Evolutionary conservation across 1,140 invertebrate species (phyloP).

Genomic region (Zaprionus capensis): DNA sequence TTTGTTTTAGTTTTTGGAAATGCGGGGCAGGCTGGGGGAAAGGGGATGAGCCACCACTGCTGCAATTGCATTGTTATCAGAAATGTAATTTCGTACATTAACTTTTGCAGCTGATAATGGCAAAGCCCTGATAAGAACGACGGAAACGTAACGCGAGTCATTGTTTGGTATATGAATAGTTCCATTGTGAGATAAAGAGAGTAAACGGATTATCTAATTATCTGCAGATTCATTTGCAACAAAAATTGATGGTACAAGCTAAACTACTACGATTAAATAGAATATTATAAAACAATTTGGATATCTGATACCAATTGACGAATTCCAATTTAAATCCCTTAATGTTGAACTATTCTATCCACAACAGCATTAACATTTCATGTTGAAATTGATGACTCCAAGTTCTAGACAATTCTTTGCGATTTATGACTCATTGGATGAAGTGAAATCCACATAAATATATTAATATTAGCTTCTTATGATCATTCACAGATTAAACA

Average conservation of each 20-base stretch:
- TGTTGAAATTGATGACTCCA: background rate
- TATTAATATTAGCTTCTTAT: background rate
- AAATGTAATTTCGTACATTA: conserved; percentile 24
- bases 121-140: background rate
- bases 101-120: conserved; percentile 8
- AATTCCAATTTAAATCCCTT: too few species aligned
- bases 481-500: background rate
- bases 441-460: background rate
- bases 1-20: conserved; percentile 16
- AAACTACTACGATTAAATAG: background rate
- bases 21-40: too few species aligned
- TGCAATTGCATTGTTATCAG: conserved; percentile 26
- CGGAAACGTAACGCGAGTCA: background rate
- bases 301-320: background rate
- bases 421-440: background rate
- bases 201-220: background rate
- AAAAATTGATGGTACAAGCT: background rate
- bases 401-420: background rate
- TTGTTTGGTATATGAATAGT: background rate
- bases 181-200: background rate
- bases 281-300: background rate
- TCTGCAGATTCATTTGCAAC: background rate
- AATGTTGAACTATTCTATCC: too few species aligned
- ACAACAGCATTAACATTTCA: too few species aligned
- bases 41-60: background rate